A percentile compares a stretch with the other conserved stretches of the same genome.
These are phyloP conservation scores for Oreotragus oreotragus DNA, from an alignment of 2,113 vertebrate species.

Conservation along the genomic window DNA sequence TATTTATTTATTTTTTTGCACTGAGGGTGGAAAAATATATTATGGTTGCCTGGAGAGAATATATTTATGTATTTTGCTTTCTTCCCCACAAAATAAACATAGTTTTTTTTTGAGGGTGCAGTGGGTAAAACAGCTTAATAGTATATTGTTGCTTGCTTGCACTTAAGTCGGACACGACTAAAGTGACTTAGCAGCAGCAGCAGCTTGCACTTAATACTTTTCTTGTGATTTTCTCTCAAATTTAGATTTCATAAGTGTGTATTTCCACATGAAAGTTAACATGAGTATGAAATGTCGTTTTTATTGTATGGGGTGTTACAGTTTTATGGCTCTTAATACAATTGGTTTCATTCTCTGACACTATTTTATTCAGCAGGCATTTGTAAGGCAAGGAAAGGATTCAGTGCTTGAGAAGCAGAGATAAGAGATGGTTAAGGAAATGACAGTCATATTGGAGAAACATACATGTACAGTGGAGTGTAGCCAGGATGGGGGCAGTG, in stretches of 20 bases:
- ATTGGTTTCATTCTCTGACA: slow-evolving; percentile 31
- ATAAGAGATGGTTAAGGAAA: background rate
- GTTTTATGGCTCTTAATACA: background rate
- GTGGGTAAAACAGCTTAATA: background rate
- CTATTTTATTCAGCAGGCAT: slow-evolving; percentile 6
- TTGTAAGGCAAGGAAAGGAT: background rate
- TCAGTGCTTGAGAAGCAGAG: background rate
- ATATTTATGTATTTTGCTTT: background rate
- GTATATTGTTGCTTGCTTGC: background rate
- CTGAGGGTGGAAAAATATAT: background rate
- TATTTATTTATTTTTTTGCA: background rate
- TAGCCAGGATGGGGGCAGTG: background rate
- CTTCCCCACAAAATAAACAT: background rate
- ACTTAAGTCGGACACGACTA: too few species aligned
- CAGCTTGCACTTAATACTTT: slow-evolving; percentile 6
- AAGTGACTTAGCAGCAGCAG: too few species aligned
- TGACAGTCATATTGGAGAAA: background rate
- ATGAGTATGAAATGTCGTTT: slow-evolving; percentile 30
- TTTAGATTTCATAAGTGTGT: slow-evolving; percentile 21
- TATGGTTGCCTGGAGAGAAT: background rate
- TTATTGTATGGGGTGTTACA: background rate
- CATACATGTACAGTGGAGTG: background rate
- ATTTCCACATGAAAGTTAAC: slow-evolving; percentile 42
- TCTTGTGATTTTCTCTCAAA: background rate
- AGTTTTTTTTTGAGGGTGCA: background rate